phyloP scores from a whole-genome alignment of 2,888 invertebrate genomes.

The Ochropleura plecta region DNA sequence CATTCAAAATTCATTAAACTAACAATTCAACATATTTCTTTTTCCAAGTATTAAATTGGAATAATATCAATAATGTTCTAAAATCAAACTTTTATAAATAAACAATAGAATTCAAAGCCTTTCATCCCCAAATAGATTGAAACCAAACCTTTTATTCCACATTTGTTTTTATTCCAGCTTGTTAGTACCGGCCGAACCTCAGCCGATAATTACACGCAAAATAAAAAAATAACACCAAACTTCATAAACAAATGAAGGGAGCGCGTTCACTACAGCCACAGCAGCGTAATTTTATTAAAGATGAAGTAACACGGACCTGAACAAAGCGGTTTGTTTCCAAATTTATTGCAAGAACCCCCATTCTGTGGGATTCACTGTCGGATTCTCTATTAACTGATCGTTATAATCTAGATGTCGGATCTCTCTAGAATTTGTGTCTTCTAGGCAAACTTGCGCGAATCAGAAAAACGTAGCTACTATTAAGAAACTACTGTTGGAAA shows the following conservation, averaged over 20 bases:
- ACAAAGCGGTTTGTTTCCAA: too few relatives aligned
- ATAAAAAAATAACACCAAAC: slow-evolving; percentile 15
- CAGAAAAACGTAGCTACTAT: too few relatives aligned
- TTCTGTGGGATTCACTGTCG: too few relatives aligned
- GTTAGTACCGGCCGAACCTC: neutral
- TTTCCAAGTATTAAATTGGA: neutral
- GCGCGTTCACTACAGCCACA: neutral
- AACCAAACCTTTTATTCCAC: neutral
- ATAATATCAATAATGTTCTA: neutral
- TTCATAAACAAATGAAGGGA: slow-evolving; percentile 10
- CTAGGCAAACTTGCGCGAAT: too few relatives aligned
- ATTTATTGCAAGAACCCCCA: too few relatives aligned
- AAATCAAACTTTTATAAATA: slow-evolving; percentile 1
- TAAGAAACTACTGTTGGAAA: too few relatives aligned
- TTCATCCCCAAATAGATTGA: slow-evolving; percentile 19
- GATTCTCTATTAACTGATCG: too few relatives aligned
- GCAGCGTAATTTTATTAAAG: too few relatives aligned
- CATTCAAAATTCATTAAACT: slow-evolving; percentile 1
- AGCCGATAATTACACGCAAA: neutral
- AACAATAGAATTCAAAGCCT: slow-evolving; percentile 10
- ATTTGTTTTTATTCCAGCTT: slow-evolving; percentile 23
- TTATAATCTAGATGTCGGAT: too few relatives aligned
- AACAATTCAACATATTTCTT: neutral
- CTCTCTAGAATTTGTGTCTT: too few relatives aligned
- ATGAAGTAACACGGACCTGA: too few relatives aligned